phyloP scores from a whole-genome alignment of 2,113 vertebrate species.

The Uria aalge region DNA sequence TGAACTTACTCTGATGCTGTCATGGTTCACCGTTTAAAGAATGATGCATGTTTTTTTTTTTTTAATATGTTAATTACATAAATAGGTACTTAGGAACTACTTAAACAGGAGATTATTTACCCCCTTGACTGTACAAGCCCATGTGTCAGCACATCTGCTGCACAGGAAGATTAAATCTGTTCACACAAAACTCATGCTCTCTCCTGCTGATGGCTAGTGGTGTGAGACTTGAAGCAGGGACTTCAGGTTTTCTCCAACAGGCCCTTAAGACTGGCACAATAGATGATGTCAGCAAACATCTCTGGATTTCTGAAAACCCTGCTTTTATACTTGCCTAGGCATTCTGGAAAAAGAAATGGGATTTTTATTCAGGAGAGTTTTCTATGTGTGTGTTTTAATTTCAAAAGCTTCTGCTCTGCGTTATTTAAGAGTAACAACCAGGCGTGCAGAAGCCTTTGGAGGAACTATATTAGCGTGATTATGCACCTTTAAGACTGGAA shows the following conservation, averaged over 20 bases:
- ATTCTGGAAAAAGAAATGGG: not conserved
- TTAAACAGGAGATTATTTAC: constrained; percentile 51
- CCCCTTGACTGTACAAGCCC: constrained; percentile 17
- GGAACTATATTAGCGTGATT: not conserved
- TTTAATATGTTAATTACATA: constrained; percentile 9
- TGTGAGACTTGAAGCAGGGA: not conserved
- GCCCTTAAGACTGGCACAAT: not conserved
- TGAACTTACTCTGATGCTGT: not conserved
- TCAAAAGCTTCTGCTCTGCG: not conserved
- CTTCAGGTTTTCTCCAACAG: not conserved
- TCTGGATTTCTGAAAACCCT: not conserved
- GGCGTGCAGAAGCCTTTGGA: not conserved
- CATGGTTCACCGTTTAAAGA: not conserved
- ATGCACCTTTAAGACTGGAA: not conserved
- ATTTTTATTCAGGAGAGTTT: not conserved
- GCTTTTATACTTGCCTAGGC: not conserved
- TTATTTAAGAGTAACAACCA: not conserved
- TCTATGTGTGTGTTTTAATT: not conserved
- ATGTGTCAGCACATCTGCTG: constrained; percentile 51
- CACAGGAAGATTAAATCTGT: constrained; percentile 39
- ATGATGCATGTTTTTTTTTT: not conserved
- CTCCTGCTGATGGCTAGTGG: not conserved
- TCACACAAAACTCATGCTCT: not conserved
- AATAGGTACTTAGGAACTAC: constrained; percentile 28
- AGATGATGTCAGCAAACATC: not conserved